Percentiles rank a stretch among this genome's conserved stretches.
phyloP scores from a whole-genome alignment of 2,113 vertebrate genomes.

The Alosa alosa region DNA sequence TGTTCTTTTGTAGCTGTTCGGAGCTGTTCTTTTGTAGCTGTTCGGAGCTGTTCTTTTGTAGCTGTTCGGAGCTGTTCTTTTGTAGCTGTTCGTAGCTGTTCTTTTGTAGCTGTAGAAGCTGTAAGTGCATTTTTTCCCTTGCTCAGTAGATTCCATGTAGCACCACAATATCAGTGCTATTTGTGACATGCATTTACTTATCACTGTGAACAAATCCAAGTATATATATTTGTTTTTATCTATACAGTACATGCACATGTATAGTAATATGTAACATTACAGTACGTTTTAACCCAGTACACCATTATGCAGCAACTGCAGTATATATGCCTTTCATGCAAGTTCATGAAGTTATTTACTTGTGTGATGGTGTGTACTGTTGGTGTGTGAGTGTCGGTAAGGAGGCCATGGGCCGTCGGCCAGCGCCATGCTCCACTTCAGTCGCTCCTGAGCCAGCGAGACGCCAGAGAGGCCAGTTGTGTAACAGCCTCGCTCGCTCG shows the following conservation, averaged over 20 bases:
- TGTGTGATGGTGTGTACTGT: background rate
- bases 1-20: background rate
- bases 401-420: background rate
- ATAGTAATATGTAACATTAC: no score
- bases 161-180: no score
- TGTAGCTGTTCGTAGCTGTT: background rate
- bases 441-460: background rate
- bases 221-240: no score
- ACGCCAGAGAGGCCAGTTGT: background rate
- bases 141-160: no score
- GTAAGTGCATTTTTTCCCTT: no score
- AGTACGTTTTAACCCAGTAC: no score
- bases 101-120: background rate
- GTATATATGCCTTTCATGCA: background rate
- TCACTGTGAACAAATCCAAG: no score
- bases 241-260: no score
- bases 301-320: background rate
- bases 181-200: background rate
- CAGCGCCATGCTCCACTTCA: background rate
- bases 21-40: no score
- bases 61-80: background rate
- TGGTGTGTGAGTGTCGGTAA: background rate
- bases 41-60: background rate
- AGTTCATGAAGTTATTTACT: background rate
- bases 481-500: background rate